Conservation (phyloP, 2,797 vertebrate species). For the Sebastolobus alascanus region DNA sequence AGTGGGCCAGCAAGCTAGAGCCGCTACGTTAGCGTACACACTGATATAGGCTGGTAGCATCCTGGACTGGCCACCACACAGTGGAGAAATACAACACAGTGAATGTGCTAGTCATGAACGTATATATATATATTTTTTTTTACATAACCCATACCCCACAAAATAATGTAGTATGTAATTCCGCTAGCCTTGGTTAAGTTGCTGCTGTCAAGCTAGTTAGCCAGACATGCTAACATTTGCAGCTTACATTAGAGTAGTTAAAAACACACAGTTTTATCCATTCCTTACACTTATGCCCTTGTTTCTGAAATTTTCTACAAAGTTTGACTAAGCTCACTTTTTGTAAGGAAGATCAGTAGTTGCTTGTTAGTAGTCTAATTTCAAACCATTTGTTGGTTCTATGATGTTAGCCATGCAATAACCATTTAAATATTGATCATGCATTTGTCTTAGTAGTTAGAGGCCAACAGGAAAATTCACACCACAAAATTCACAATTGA, state of each 20-base stretch:
- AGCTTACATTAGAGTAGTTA: neutral
- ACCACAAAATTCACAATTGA: slow-evolving; percentile 8
- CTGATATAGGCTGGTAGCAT: neutral
- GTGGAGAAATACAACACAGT: neutral
- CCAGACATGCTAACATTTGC: neutral
- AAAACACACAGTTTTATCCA: neutral
- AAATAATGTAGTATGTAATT: neutral
- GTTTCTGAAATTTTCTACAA: neutral
- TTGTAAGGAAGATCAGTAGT: neutral
- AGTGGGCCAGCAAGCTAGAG: neutral
- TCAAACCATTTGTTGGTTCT: neutral
- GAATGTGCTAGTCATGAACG: neutral
- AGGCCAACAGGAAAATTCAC: slow-evolving; percentile 2
- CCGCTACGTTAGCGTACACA: neutral
- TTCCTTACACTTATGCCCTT: neutral
- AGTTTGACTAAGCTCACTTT: neutral
- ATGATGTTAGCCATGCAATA: neutral
- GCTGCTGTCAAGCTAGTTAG: neutral
- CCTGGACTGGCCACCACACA: neutral
- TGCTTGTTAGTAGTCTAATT: neutral
- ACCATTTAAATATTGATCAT: neutral
- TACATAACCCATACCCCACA: neutral
- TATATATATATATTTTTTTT: neutral
- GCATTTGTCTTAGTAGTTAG: neutral
- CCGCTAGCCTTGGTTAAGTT: neutral